Conservation (phyloP, 1,140 invertebrate genomes). For the Brachionus sp. region DNA sequence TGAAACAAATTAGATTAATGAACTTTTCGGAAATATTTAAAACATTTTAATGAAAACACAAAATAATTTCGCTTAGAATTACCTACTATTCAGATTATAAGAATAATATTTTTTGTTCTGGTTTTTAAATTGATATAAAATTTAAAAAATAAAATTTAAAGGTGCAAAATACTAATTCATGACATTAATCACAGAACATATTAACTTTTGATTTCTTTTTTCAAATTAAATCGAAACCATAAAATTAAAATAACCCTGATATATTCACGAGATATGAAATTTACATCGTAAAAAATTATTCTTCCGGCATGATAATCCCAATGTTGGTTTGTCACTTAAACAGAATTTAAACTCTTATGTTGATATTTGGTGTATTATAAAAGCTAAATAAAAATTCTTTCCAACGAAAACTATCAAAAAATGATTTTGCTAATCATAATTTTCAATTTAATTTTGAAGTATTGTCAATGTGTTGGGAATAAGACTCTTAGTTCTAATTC, state of each 20-base stretch:
- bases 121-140: no score
- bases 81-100: no score
- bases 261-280: background rate
- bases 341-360: background rate
- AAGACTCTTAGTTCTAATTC: background rate
- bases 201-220: background rate
- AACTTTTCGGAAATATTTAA: no score
- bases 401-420: background rate
- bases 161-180: background rate
- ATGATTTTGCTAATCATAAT: background rate
- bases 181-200: background rate
- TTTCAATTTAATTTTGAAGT: background rate
- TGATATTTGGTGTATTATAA: background rate
- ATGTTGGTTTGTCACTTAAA: background rate
- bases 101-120: no score
- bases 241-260: background rate
- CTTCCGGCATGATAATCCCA: background rate
- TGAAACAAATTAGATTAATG: no score
- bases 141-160: background rate
- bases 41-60: no score
- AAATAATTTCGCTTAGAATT: no score
- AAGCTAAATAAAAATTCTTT: background rate
- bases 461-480: background rate
- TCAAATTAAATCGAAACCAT: conserved; percentile 1
- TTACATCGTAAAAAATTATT: background rate